Conservation (phyloP, 2,888 invertebrate genomes). For the Bombylius discolor region DNA sequence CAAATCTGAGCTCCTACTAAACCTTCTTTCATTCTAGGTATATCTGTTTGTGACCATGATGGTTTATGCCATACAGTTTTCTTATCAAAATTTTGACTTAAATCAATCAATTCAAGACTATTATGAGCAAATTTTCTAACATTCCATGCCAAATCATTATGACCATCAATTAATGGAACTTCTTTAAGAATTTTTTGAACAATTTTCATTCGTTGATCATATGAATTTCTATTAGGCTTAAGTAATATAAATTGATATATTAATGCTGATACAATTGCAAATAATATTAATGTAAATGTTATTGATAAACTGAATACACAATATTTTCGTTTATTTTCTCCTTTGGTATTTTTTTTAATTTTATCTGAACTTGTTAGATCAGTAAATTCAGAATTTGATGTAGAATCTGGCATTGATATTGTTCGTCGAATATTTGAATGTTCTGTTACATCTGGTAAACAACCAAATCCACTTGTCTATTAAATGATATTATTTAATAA, state of each 20-base stretch:
- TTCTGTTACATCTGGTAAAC: conserved; percentile 36
- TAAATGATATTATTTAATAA: conserved; percentile 4
- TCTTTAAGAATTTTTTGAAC: conserved; percentile 32
- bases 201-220: conserved; percentile 36
- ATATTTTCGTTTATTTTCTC: conserved; percentile 15
- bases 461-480: conserved; percentile 36
- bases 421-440: conserved; percentile 35
- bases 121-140: conserved; percentile 78
- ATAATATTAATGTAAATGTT: conserved; percentile 28
- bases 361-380: conserved; percentile 35
- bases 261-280: conserved; percentile 27
- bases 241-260: conserved; percentile 33
- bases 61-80: conserved; percentile 70
- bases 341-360: conserved; percentile 22
- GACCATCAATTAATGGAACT: conserved; percentile 46
- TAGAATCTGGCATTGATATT: conserved; percentile 30
- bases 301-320: conserved; percentile 31
- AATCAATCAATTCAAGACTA: conserved; percentile 42
- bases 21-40: conserved; percentile 68
- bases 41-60: conserved; percentile 87
- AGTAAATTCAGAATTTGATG: conserved; percentile 33
- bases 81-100: conserved; percentile 27
- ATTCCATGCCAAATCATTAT: conserved; percentile 84
- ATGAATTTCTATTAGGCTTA: conserved; percentile 35
- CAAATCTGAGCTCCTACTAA: conserved; percentile 84